Base-by-base conservation (phyloP, 2,888 invertebrate genomes). In the Epinotia demarniana region DNA sequence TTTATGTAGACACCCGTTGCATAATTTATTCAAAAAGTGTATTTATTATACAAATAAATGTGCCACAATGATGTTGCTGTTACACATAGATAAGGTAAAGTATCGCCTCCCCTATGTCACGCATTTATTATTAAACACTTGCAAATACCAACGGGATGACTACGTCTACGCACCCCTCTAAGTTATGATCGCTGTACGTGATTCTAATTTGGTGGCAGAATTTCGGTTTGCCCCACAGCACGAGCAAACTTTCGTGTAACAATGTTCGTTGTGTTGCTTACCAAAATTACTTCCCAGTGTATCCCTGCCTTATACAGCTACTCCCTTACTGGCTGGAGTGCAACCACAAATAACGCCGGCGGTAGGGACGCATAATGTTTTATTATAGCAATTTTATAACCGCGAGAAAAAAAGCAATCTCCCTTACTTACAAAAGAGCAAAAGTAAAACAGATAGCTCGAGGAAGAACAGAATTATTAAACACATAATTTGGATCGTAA, bases 331-430 rank as follows among this genome's bases (percentile, higher is more conserved):
- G 79, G 78, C 80, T 85, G 82, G 85, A 91, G 89, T 90, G 90
- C 89, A 92, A 84, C 89, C 88, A 87, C 90, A 89, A 91, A 91
- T 90, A 90, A 89, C 82, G 81, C 70, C 78, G 79, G 77, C 85
- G 83, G 85, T 82, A 86, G 87, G 88, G 88, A 87, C 89, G 86
- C 90, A 88, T 91, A 86, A 91, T 91, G 88, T 91, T 92, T 92
- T 92, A 92, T 91, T 89, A 91, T 81, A 85, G 84, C 85, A 86
- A 87, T 89, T 90, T 90, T 89, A 92, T 86, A 90, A 88, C 91
- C 89, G 83, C 87, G 84, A 85, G 86, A 89, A 90, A 87, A 27
- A 89, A 90, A 90, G 88, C 89, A 90, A 91, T 92, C 90, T 89
- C 82, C 86, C 87, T 87, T 91, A 90, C 89, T 90, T 90, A 88